Base-by-base conservation (phyloP, 2,113 vertebrate species). In the Perca fluviatilis region DNA sequence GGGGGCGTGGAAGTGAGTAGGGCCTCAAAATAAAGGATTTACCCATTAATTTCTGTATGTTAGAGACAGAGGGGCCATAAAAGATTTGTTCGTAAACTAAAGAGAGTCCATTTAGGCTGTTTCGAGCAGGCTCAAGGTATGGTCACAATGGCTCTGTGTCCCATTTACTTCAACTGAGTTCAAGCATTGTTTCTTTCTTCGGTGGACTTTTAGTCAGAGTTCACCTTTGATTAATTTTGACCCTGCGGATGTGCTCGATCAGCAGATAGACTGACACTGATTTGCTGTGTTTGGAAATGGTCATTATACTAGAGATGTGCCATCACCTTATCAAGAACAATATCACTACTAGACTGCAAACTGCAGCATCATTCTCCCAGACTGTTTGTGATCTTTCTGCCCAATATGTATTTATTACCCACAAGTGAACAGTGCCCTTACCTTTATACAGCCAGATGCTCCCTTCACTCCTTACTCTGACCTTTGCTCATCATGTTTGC, bases 11-110 rank as follows among this genome's bases (percentile, higher is more conserved):
- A 71, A 63, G 61, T 60, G 49, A 85, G 69, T 51, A 25, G 13
- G 23, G 18, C 7, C n/a, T 60, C 36, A 23, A 76, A 64, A 74
- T 74, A 61, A 49, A 67, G 58, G 77, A 61, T 58, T 40, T n/a
- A 76, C 23, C 77, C 33, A 33, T 78, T 84, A 69, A 68, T 81
- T 62, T 73, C 16, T 30, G 2, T 30, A 51, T 82, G 69, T 67
- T 58, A 79, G 33, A 43, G 30, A 76, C 18, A 21, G 62, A 53
- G 49, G 23, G 65, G 66, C 43, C 11, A 58, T 27, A 49, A 23
- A 23, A 62, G 3, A 21, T 63, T 49, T 57, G 57, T 76, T 71
- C 74, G 12, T 69, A 19, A 63, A 30, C 53, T 16, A 62, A 61
- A 71, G 3, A 46, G 12, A 51, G 33, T 70, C 18, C 6, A 0